Base-by-base conservation (phyloP, 1,140 invertebrate genomes). In the Plodia interpunctella region DNA sequence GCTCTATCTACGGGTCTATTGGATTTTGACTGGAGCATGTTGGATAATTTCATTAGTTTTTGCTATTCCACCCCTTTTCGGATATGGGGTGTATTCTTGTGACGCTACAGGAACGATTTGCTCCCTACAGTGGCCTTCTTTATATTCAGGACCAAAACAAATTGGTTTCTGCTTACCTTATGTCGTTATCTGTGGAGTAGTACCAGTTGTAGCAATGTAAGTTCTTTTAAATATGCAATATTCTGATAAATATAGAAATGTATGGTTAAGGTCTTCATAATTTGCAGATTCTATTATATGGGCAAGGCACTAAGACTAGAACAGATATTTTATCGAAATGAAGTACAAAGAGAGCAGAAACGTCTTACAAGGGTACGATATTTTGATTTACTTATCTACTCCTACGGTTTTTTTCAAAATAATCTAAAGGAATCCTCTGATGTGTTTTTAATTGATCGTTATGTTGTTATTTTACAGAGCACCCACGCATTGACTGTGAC, bases 11-110 rank as follows among this genome's bases (percentile, higher is more conserved):
- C 75, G 76, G 68, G 82, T 87, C 32, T 91, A 91, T 66, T 85
- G 83, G 69, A 68, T 66, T 18, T 59, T 87, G 9, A 73, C 90
- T 1, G 74, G 74, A n/a, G 65, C 80, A 1, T 87, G 88, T 70
- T 90, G 88, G 89, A 54, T 82, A 5, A 75, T 70, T 21, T 73
- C 84, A 6, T 61, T 83, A 6, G 67, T 86, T 11, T 90, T 90
- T 62, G 79, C 90, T 0, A 80, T 79, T 4, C 89, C 90, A 15
- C 90, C 90, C 0, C 62, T 91, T 5, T 83, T 90, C 51, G 80
- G 86, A n/a, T 90, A 88, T 59, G 90, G 90, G 59, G 59, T 80
- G 10, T 91, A 87, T 60, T 84, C 82, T 5, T 91, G 90, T 75
- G 90, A 91, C 52, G 59, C 83, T 8, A 89, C 85, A 11, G 88